These are phyloP conservation scores for Dreissena rostriformis DNA, from an alignment of 1,140 invertebrate genomes.

Conservation along the genomic window DNA sequence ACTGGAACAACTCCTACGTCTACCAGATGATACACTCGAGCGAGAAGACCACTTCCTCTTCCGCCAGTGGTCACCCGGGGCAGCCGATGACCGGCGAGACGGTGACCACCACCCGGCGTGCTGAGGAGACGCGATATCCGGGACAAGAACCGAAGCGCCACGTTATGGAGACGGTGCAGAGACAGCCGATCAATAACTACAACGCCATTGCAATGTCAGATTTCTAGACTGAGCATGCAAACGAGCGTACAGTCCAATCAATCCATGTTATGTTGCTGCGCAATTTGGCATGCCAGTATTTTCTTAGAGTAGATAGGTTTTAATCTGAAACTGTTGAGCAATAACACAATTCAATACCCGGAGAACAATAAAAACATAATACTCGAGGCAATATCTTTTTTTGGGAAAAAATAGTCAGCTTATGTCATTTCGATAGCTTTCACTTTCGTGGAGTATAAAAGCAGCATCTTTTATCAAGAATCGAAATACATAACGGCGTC, in stretches of 20 bases:
- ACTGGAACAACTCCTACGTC: conserved; percentile 55
- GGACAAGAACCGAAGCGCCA: conserved; percentile 50
- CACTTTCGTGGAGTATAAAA: background rate
- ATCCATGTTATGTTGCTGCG: background rate
- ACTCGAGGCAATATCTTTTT: background rate
- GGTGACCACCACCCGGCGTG: conserved; percentile 19
- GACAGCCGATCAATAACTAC: conserved; percentile 12
- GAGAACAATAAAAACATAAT: background rate
- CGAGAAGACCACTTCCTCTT: conserved; percentile 32
- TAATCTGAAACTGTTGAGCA: background rate
- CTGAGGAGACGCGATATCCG: conserved; percentile 34
- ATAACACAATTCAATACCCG: background rate
- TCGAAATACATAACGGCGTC: background rate
- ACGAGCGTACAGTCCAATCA: background rate
- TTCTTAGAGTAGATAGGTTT: conserved; percentile 4
- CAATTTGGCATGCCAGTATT: background rate
- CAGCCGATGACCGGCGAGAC: conserved; percentile 29
- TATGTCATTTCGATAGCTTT: background rate
- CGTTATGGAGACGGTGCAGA: conserved; percentile 40
- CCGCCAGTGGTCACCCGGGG: conserved; percentile 1
- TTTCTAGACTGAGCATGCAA: conserved; percentile 27
- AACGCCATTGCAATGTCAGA: conserved; percentile 48
- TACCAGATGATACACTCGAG: conserved; percentile 52
- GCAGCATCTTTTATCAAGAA: too few relatives aligned
- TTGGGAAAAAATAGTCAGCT: background rate